Evolutionary conservation across 2,113 vertebrate genomes (phyloP), one percentile per base, ranked within the genome.

Genomic region (Hemicordylus capensis): DNA sequence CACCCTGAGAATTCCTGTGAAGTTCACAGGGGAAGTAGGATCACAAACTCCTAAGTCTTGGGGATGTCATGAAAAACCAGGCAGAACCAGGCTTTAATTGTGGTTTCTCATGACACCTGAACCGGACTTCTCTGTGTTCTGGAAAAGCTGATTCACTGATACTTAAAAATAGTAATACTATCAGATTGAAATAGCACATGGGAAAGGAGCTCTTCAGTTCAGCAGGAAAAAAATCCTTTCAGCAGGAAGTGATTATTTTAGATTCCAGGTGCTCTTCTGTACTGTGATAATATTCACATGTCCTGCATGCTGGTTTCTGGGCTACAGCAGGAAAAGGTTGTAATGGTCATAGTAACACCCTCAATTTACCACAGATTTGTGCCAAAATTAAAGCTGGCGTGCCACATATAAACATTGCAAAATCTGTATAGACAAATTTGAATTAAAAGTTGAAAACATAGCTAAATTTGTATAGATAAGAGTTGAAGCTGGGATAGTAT

Each of bases 141-240:
- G 31, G 2, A 15, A 44, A 0, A 19, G 46, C 39, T 85, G 76
- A 4, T 26, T 42, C 28, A 72, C 14, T 70, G 82, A 56, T 14
- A 76, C 24, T 79, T 70, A 80, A 88, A n/a, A 92, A 59, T 64
- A 86, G 81, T 76, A 37, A 8, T 31, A 75, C 0, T 76, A 72
- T 70, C 76, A 75, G 76, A 63, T 24, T 63, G 39, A 75, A 92
- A 86, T 87, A 11, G 54, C 66, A 85, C 78, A 22, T 4, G 4
- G 46, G 26, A 19, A 72, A 59, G 67, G 24, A 46, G 78, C 8
- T 42, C 24, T 73, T 59, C 58, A 7, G 0, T 64, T 87, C 26
- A 63, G 26, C 9, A 63, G 51, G 61, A 51, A 76, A 79, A 87
- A 26, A 20, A 59, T 58, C 61, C 37, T n/a, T 51, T 42, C 20